Conservation (phyloP, 2,113 vertebrate genomes). For the Craseonycteris thonglongyai region DNA sequence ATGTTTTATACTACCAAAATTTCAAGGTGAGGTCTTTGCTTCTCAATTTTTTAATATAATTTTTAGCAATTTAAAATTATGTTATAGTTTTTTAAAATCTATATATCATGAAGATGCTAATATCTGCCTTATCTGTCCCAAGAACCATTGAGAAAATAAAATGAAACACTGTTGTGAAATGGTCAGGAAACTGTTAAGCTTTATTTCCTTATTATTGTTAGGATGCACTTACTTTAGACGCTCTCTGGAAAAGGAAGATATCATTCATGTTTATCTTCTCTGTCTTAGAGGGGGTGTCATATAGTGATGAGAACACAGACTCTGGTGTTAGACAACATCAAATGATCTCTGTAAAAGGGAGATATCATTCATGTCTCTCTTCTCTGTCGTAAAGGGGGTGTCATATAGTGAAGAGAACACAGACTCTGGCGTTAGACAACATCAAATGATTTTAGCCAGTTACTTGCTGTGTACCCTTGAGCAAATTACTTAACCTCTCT, state of each 20-base stretch:
- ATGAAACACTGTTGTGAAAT: background rate
- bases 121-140: background rate
- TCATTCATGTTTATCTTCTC: accelerated
- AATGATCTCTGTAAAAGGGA: background rate
- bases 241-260: background rate
- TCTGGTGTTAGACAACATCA: background rate
- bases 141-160: background rate
- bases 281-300: background rate
- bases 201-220: background rate
- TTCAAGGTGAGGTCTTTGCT: background rate
- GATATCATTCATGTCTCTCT: background rate
- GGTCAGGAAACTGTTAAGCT: background rate
- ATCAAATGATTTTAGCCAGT: background rate
- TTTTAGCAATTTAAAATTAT: conserved; percentile 23
- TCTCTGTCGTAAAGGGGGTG: background rate
- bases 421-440: background rate
- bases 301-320: background rate
- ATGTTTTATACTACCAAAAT: background rate
- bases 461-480: background rate
- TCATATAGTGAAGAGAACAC: background rate
- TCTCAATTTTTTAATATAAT: background rate
- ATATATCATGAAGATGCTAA: background rate
- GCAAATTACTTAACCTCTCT: background rate
- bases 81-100: background rate
- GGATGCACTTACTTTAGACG: background rate